phyloP scores from a whole-genome alignment of 2,113 vertebrate species.

The Haplochromis burtoni region DNA sequence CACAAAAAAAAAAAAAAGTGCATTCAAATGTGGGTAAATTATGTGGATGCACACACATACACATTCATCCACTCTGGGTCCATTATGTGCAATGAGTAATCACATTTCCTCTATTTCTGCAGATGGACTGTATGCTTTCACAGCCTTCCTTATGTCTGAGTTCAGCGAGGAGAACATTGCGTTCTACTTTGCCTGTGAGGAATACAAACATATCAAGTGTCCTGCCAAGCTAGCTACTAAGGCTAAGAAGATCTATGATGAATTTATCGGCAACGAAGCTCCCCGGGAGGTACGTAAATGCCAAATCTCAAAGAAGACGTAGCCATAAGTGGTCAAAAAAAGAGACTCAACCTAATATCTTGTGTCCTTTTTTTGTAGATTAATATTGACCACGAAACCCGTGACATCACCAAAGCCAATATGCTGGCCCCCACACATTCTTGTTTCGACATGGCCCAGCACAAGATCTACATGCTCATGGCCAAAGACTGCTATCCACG shows the following conservation, averaged over 20 bases:
- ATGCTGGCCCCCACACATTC: slow-evolving; percentile 69
- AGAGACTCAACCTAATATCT: background rate
- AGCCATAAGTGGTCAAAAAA: background rate
- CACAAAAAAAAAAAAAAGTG: background rate
- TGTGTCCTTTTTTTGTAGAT: slow-evolving; percentile 68
- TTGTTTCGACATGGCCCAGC: slow-evolving; percentile 82
- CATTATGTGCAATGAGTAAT: slow-evolving; percentile 6
- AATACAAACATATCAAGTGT: slow-evolving; percentile 81
- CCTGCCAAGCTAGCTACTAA: slow-evolving; percentile 75
- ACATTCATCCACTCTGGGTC: background rate
- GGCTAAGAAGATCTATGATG: slow-evolving; percentile 87
- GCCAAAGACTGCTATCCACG: slow-evolving; percentile 93
- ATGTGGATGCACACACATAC: background rate
- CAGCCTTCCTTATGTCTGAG: slow-evolving; percentile 86
- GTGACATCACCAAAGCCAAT: slow-evolving; percentile 84
- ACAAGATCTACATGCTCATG: slow-evolving; percentile 86
- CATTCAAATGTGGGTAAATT: background rate
- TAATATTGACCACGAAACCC: slow-evolving; percentile 87
- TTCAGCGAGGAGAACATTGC: slow-evolving; percentile 97
- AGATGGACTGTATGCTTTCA: slow-evolving; percentile 88
- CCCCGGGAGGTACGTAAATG: slow-evolving; percentile 81
- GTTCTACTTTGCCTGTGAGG: slow-evolving; percentile 95
- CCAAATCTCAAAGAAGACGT: background rate
- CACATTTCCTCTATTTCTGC: background rate
- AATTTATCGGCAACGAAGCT: slow-evolving; percentile 85